Percentiles rank a stretch among this genome's conserved stretches.
These are phyloP conservation scores for Hydrozoanthus tunicans DNA, from an alignment of 64 coral and sea anemone genomes.

Conservation along the genomic window DNA sequence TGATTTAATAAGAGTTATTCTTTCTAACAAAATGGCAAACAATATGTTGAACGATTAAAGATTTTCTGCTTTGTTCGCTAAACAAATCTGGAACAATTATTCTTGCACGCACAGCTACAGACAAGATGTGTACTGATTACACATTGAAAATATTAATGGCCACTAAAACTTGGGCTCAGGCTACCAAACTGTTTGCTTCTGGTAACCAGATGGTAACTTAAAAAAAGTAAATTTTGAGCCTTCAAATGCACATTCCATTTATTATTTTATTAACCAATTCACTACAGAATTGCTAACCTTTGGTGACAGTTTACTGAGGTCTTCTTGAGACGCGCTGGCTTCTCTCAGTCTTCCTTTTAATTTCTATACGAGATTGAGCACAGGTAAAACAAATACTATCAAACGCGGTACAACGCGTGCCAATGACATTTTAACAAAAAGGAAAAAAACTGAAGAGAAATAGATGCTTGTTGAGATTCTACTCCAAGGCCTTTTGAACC, in stretches of 20 bases:
- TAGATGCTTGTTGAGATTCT: not conserved
- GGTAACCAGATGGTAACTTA: no score
- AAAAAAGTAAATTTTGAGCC: not conserved
- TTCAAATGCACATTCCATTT: not conserved
- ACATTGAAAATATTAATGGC: no score
- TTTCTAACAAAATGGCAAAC: no score
- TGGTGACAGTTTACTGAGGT: constrained; percentile 74
- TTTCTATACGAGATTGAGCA: constrained; percentile 55
- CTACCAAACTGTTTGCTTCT: no score
- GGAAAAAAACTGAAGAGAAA: not conserved
- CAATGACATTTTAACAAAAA: not conserved
- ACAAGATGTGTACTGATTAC: no score
- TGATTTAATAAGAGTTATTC: no score
- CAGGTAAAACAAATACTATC: not conserved
- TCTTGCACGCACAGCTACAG: no score
- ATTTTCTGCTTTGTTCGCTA: no score
- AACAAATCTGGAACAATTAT: no score
- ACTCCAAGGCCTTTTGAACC: not conserved
- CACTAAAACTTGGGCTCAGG: no score
- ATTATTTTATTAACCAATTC: not conserved
- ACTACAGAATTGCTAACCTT: constrained; percentile 57
- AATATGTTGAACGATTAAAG: no score
- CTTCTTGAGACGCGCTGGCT: constrained; percentile 80
- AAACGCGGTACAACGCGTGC: not conserved
- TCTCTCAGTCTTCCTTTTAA: constrained; percentile 80